Evolutionary conservation across 2,888 invertebrate species (phyloP).

Genomic region (Brachyptera putata): DNA sequence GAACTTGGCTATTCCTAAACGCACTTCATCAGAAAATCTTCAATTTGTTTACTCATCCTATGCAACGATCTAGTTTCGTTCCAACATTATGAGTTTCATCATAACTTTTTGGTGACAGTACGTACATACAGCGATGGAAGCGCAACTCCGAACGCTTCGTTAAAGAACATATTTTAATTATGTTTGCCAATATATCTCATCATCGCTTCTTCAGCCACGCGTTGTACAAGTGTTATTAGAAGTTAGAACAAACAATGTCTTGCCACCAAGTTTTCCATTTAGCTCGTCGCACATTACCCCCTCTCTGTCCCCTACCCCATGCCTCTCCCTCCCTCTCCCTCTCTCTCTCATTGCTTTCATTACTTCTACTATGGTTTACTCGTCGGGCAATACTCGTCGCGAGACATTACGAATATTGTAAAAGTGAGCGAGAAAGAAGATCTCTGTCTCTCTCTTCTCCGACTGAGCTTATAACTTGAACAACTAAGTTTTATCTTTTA

Average conservation of each 20-base stretch:
- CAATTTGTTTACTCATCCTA: too few species aligned
- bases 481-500: constrained; percentile 14
- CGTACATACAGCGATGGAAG: too few species aligned
- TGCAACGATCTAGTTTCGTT: too few species aligned
- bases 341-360: too few species aligned
- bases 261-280: constrained; percentile 9
- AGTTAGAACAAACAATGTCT: constrained; percentile 3
- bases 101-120: too few species aligned
- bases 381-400: constrained; percentile 6
- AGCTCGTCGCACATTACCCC: neutral
- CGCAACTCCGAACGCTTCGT: too few species aligned
- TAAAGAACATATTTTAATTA: neutral
- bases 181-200: constrained; percentile 10
- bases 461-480: constrained; percentile 7
- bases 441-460: too few species aligned
- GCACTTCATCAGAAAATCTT: too few species aligned
- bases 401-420: constrained; percentile 11
- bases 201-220: neutral
- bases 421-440: constrained; percentile 12
- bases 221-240: neutral
- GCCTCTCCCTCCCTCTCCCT: too few species aligned
- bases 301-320: neutral
- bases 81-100: too few species aligned
- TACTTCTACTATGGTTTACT: neutral
- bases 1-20: too few species aligned